These are phyloP conservation scores for Stichopus horrens DNA, from an alignment of 53 echinoderm and acorn worm species.

Conservation along the genomic window DNA sequence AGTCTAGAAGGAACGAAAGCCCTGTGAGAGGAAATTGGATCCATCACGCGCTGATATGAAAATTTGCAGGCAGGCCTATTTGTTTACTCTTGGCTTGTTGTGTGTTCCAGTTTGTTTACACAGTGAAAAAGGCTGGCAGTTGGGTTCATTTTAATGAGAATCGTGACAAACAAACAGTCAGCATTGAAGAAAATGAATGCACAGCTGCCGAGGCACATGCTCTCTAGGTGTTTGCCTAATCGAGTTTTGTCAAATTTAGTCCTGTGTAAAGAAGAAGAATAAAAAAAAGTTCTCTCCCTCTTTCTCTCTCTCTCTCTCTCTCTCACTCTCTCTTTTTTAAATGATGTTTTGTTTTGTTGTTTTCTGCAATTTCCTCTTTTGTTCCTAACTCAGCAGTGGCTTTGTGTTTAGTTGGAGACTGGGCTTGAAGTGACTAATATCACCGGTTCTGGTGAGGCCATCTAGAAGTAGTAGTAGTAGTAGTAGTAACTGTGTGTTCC, in stretches of 20 bases:
- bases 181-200: constrained; percentile 75
- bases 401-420: constrained; percentile 14
- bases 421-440: constrained; percentile 33
- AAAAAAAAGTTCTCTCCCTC: background rate
- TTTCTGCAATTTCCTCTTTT: constrained; percentile 34
- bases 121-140: constrained; percentile 90
- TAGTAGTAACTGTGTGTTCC: background rate
- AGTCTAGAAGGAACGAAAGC: constrained; percentile 30
- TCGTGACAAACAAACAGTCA: constrained; percentile 66
- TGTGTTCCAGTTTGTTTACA: constrained; percentile 96
- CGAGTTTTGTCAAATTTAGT: constrained; percentile 33
- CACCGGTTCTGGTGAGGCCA: constrained; percentile 4
- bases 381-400: constrained; percentile 1
- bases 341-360: constrained; percentile 13
- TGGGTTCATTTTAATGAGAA: constrained; percentile 54
- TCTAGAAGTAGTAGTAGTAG: background rate
- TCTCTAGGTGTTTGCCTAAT: constrained; percentile 49
- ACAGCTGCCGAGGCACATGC: constrained; percentile 87
- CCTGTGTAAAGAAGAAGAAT: background rate
- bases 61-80: constrained; percentile 81
- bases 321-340: background rate
- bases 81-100: constrained; percentile 94
- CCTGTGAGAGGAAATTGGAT: constrained; percentile 71
- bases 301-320: background rate
- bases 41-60: constrained; percentile 67